phyloP scores from a whole-genome alignment of 2,113 vertebrate species.

The Brachionichthys hirsutus region DNA sequence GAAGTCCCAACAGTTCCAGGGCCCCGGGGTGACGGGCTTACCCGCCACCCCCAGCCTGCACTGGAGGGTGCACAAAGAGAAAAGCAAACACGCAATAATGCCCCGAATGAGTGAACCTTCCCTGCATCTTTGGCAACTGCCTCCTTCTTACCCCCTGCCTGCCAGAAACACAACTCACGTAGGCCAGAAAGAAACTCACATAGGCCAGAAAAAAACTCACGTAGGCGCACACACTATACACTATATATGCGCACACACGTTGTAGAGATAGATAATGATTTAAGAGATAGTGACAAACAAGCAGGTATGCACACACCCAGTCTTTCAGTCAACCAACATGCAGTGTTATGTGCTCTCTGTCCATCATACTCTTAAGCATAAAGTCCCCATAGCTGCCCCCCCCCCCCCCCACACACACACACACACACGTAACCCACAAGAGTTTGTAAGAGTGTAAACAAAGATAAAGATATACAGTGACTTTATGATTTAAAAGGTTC shows the following conservation, averaged over 20 bases:
- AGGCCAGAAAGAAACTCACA: neutral
- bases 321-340: too few relatives aligned
- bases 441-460: too few relatives aligned
- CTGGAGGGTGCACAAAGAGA: slow-evolving; percentile 72
- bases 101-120: slow-evolving; percentile 64
- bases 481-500: too few relatives aligned
- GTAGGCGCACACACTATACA: slow-evolving; percentile 4
- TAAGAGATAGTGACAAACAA: slow-evolving; percentile 11
- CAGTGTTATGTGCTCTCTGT: too few relatives aligned
- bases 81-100: slow-evolving; percentile 76
- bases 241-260: slow-evolving; percentile 12
- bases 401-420: too few relatives aligned
- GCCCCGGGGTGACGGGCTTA: slow-evolving; percentile 60
- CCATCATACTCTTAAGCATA: too few relatives aligned
- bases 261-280: slow-evolving; percentile 19
- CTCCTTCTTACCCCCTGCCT: slow-evolving; percentile 19
- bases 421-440: too few relatives aligned
- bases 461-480: too few relatives aligned
- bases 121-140: slow-evolving; percentile 49
- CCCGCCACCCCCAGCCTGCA: slow-evolving; percentile 50
- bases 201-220: neutral
- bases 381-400: too few relatives aligned
- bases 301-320: slow-evolving; percentile 5
- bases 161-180: slow-evolving; percentile 19
- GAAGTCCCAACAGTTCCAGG: slow-evolving; percentile 68